Base-by-base conservation (phyloP, 2,113 vertebrate species). In the Nanorana parkeri region DNA sequence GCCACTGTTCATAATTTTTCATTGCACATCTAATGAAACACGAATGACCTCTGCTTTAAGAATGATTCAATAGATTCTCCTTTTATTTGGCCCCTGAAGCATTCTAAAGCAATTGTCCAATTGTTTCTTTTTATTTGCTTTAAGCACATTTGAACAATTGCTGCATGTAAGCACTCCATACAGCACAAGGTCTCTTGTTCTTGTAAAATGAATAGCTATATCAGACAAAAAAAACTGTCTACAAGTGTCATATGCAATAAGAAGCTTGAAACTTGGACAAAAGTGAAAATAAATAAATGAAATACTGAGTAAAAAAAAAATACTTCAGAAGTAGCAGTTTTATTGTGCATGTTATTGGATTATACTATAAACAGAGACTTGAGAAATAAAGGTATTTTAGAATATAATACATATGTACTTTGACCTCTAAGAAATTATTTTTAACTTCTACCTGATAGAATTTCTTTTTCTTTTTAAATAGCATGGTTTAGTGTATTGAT, bases 21-120 rank as follows among this genome's bases (percentile, higher is more conserved):
- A 68, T 68, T 60, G 54, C 28, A 68, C 54, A 51, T 60, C 17
- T 68, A 63, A 80, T 71, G 67, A 68, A 71, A 80, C 67, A 71
- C 32, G 41, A 71, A 60, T 24, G 28, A 41, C 56, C 78, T 80
- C 23, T 58, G 67, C 78, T 41, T 51, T 69, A 68, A 29, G n/a
- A 69, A 28, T 71, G 55, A 51, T 41, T 80, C 23, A 68, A 60
- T 63, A 29, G 24, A 56, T 36, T 23, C 64, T 29, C 24, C n/a
- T 80, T 71, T 60, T 32, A 67, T 29, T 26, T 80, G 28, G 78
- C 55, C 17, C 56, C 56, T 67, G 28, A 79, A 79, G 51, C 52
- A 67, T 68, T 79, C 51, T 55, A 56, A 23, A 79, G 77, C 52
- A 24, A 56, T 79, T 68, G 54, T 79, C 29, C 66, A 79, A 67